Base-by-base conservation (phyloP, 2,797 vertebrate genomes). In the Podargus strigoides region DNA sequence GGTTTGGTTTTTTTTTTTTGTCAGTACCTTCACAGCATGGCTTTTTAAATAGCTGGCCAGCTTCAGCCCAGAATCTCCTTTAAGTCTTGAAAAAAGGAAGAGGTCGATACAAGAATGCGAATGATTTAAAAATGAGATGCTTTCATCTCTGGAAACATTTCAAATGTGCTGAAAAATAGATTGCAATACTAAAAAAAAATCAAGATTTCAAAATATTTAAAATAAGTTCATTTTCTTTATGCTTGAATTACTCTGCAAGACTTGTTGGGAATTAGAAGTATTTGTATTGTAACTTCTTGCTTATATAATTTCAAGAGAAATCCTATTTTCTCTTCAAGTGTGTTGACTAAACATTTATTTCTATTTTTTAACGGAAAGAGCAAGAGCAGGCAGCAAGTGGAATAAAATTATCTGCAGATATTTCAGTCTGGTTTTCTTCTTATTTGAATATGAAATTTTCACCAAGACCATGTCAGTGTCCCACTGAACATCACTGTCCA, bases 131-230 rank as follows among this genome's bases (percentile, higher is more conserved):
- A 87, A 67, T 37, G 7, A 87, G 53, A 74, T 62, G 27, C 41
- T 93, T 95, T 95, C 60, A 72, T 92, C 68, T 87, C 89, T 49
- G 62, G 58, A 93, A 95, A 55, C 28, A 74, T 87, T 93, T 93
- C 58, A 69, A 60, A 87, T 44, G 14, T 86, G 23, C 46, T 93
- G 66, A 91, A 96, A 95, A 95, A 95, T 86, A 92, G 46, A 91
- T 73, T 75, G 42, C 13, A 68, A 52, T 56, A 85, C 36, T 75
- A 26, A 85, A 94, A 79, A 93, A 94, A 70, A 74, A 44, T 12
- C 10, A 81, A 82, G 19, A 87, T 72, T 85, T 83, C 24, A 77
- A 88, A 94, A 82, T 70, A 87, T 85, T 92, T 83, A 9, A 82
- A 90, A 77, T 56, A 39, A 60, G 17, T 80, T 83, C 4, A 1